phyloP scores from a whole-genome alignment of 2,888 invertebrate species.

The Perizoma flavofasciatum region DNA sequence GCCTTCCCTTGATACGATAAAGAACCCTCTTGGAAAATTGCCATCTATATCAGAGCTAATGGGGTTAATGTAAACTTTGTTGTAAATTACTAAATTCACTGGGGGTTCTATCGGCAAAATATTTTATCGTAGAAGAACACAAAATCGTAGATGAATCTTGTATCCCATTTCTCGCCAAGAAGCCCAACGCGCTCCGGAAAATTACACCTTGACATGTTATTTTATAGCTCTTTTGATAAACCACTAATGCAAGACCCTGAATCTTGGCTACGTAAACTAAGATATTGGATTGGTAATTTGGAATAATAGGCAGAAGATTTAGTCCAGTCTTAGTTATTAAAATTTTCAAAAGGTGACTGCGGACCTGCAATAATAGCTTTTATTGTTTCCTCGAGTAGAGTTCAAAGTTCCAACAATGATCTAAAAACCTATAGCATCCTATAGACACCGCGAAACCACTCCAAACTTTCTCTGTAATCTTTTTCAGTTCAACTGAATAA shows the following conservation, averaged over 20 bases:
- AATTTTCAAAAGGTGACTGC: too few relatives aligned
- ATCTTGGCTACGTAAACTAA: too few relatives aligned
- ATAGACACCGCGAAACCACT: too few relatives aligned
- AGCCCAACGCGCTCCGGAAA: too few relatives aligned
- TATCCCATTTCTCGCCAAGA: too few relatives aligned
- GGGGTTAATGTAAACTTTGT: background rate
- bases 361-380: too few relatives aligned
- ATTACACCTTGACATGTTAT: too few relatives aligned
- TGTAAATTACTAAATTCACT: background rate
- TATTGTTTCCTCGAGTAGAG: background rate
- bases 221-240: too few relatives aligned
- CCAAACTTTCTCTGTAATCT: conserved; percentile 3
- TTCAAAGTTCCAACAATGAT: background rate
- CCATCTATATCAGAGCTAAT: conserved; percentile 7
- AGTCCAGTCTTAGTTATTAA: too few relatives aligned
- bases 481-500: conserved; percentile 17
- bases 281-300: too few relatives aligned
- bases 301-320: too few relatives aligned
- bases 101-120: conserved; percentile 4
- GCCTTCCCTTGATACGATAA: conserved; percentile 2
- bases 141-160: background rate
- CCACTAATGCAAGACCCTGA: too few relatives aligned
- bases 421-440: background rate
- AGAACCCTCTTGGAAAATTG: background rate
- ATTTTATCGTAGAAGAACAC: background rate